Evolutionary conservation across 2,797 vertebrate genomes (phyloP).

Genomic region (Diplodus sargus): DNA sequence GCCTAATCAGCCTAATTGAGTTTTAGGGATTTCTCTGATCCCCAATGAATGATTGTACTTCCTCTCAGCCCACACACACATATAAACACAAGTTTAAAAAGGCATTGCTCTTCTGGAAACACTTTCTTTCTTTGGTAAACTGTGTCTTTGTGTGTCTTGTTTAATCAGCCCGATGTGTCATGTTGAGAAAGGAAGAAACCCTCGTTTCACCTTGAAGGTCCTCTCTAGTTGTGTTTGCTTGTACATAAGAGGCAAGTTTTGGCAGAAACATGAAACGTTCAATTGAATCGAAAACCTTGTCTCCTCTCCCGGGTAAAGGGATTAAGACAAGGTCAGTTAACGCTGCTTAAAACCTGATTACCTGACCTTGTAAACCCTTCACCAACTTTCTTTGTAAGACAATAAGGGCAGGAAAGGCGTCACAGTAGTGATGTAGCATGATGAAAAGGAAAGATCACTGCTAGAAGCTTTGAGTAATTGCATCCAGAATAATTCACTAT

Average conservation of each 20-base stretch:
- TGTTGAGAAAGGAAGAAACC: not conserved
- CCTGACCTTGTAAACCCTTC: not conserved
- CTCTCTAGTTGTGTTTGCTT: constrained; percentile 1
- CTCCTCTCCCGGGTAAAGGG: constrained; percentile 5
- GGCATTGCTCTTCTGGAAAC: not conserved
- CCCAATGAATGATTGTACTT: constrained; percentile 39
- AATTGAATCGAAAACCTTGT: constrained; percentile 5
- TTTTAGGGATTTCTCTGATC: constrained; percentile 70
- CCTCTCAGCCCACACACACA: constrained; percentile 26
- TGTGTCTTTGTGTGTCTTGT: constrained; percentile 7
- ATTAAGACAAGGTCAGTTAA: constrained; percentile 29
- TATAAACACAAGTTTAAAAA: constrained; percentile 17
- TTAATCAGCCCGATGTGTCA: constrained; percentile 5
- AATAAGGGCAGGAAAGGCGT: not conserved
- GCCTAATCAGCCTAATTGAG: constrained; percentile 69
- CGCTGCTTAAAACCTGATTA: constrained; percentile 31
- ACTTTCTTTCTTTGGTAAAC: constrained; percentile 1
- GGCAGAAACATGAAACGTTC: constrained; percentile 11
- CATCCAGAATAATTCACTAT: not conserved
- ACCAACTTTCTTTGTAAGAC: not conserved
- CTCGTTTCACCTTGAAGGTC: not conserved
- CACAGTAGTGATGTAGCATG: not conserved
- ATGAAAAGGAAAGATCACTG: not conserved
- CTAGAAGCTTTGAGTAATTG: not conserved
- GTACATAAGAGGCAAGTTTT: not conserved